Conservation (phyloP, 1,140 invertebrate species). For the Pseudoatta argentina region DNA sequence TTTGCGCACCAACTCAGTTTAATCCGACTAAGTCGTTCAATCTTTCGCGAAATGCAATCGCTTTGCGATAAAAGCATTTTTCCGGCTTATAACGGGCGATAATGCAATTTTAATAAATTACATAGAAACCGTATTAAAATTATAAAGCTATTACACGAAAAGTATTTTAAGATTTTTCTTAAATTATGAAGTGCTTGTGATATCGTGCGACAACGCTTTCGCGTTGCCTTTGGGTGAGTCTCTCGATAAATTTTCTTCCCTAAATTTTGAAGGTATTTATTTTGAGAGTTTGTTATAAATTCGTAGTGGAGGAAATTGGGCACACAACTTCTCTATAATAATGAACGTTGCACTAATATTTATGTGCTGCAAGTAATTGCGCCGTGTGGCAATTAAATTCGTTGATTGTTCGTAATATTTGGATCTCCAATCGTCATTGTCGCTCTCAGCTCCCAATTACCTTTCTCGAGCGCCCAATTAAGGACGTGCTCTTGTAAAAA, state of each 20-base stretch:
- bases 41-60: conserved; percentile 28
- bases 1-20: conserved; percentile 17
- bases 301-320: neutral
- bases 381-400: conserved; percentile 26
- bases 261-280: neutral
- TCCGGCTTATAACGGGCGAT: conserved; percentile 9
- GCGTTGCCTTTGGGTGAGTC: conserved; percentile 15
- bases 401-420: conserved; percentile 27
- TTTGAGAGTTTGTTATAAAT: neutral
- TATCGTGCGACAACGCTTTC: neutral
- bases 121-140: conserved; percentile 1
- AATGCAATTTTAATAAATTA: neutral
- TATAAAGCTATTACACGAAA: neutral
- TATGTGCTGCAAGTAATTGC: conserved; percentile 57
- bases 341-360: conserved; percentile 55
- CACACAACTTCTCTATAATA: neutral
- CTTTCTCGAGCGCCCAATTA: conserved; percentile 36
- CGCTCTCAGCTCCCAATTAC: neutral
- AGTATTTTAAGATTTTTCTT: neutral
- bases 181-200: neutral
- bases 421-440: conserved; percentile 33
- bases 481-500: conserved; percentile 21
- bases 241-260: conserved; percentile 1
- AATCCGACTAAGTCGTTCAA: conserved; percentile 46
- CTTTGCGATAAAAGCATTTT: conserved; percentile 34